phyloP scores from a whole-genome alignment of 1,140 invertebrate species.

The Coenobita brevimanus region DNA sequence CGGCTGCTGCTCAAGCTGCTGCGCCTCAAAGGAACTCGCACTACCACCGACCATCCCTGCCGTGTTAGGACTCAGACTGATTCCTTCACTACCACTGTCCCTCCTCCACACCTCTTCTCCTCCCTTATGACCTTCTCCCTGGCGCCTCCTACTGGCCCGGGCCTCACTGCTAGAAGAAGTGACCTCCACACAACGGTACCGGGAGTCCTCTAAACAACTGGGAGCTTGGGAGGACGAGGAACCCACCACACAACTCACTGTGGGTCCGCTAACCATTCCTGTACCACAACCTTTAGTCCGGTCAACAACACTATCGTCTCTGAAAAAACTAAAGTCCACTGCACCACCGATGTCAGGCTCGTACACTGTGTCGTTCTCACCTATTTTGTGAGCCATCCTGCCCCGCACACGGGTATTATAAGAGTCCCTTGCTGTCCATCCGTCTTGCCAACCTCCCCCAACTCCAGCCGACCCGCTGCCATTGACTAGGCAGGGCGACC shows the following conservation, averaged over 20 bases:
- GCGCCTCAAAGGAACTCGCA: conserved; percentile 44
- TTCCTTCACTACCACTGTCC: neutral
- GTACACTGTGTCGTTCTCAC: conserved; percentile 48
- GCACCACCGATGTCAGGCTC: conserved; percentile 42
- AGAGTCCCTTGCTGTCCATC: conserved; percentile 39
- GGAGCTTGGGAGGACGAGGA: conserved; percentile 27
- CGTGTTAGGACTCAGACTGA: conserved; percentile 25
- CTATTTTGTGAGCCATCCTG: conserved; percentile 64
- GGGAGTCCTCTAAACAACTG: conserved; percentile 35
- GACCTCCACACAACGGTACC: conserved; percentile 60
- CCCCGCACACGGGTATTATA: conserved; percentile 61
- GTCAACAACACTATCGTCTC: conserved; percentile 20
- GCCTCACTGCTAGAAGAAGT: conserved; percentile 36
- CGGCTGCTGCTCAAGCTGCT: conserved; percentile 24
- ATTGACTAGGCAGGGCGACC: conserved; percentile 43
- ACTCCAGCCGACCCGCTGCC: conserved; percentile 20
- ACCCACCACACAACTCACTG: conserved; percentile 25
- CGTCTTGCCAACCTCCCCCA: conserved; percentile 31
- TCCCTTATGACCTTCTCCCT: conserved; percentile 36
- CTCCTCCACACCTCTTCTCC: conserved; percentile 36
- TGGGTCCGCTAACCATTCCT: conserved; percentile 28
- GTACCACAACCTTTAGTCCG: conserved; percentile 30
- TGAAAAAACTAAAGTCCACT: conserved; percentile 31
- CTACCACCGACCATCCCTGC: conserved; percentile 31
- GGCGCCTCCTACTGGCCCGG: conserved; percentile 15